phyloP scores from a whole-genome alignment of 1,140 invertebrate species.

The Aphaenogaster ashmeadi region DNA sequence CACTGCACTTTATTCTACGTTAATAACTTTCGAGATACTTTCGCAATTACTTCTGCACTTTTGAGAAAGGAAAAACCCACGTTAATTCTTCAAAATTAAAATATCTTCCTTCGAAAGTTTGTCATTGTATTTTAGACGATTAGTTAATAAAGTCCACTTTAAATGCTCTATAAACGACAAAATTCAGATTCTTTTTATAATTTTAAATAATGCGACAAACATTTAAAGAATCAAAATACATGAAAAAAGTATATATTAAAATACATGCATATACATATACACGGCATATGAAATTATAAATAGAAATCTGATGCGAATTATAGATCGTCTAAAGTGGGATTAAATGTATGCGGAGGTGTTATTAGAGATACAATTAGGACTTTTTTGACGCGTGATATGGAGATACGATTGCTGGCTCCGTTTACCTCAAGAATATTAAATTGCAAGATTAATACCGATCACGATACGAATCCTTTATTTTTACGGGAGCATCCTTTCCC shows the following conservation, averaged over 20 bases:
- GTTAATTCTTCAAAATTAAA: not conserved
- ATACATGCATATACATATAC: not conserved
- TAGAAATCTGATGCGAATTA: not conserved
- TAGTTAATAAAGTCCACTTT: not conserved
- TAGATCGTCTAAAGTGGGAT: not conserved
- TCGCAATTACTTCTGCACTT: not conserved
- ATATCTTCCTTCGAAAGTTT: not conserved
- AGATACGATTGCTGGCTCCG: not conserved
- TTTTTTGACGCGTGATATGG: not conserved
- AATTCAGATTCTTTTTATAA: not conserved
- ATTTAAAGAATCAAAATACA: not conserved
- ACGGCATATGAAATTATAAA: not conserved
- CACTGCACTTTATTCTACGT: not conserved
- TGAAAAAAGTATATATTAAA: not conserved
- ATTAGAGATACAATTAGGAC: not conserved
- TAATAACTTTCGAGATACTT: constrained; percentile 1
- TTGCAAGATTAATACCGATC: constrained; percentile 20
- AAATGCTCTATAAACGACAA: not conserved
- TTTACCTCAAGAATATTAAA: constrained; percentile 1
- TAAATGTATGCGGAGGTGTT: not conserved
- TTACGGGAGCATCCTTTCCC: constrained; percentile 6
- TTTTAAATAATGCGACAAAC: not conserved
- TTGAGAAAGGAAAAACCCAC: not conserved
- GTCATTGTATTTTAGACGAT: not conserved
- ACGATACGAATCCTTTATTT: not conserved